A percentile compares a stretch with the other conserved stretches of the same genome.
Evolutionary conservation across 1,140 invertebrate genomes (phyloP).

Genomic region (Aplysia californica): DNA sequence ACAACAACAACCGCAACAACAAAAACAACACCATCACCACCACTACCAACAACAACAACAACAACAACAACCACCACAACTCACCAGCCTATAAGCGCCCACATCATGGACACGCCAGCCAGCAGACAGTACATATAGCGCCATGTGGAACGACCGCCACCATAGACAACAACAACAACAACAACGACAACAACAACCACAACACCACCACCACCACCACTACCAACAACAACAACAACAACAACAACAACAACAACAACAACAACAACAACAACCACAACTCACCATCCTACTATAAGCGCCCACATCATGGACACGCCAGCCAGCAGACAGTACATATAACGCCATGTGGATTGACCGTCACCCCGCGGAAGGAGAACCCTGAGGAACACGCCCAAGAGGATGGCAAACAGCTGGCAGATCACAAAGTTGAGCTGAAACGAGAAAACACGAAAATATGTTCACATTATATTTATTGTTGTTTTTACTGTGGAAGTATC

Average conservation of each 20-base stretch:
- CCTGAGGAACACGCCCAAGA: constrained; percentile 1
- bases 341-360: neutral
- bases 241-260: neutral
- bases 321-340: neutral
- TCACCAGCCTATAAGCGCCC: neutral
- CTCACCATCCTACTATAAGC: neutral
- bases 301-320: neutral
- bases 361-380: neutral
- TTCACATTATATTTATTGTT: neutral
- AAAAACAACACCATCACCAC: too few species aligned
- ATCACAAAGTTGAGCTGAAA: constrained; percentile 20
- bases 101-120: neutral
- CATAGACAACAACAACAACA: too few species aligned
- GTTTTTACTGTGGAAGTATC: neutral
- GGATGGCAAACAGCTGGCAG: neutral
- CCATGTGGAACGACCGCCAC: neutral
- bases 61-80: too few species aligned
- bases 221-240: too few species aligned
- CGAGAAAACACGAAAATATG: neutral
- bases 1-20: too few species aligned
- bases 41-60: too few species aligned
- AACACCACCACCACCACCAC: too few species aligned
- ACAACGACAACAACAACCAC: too few species aligned
- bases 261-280: neutral
- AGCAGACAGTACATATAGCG: neutral